These are phyloP conservation scores for Polyergus mexicanus DNA, from an alignment of 1,140 invertebrate species.

Conservation along the genomic window DNA sequence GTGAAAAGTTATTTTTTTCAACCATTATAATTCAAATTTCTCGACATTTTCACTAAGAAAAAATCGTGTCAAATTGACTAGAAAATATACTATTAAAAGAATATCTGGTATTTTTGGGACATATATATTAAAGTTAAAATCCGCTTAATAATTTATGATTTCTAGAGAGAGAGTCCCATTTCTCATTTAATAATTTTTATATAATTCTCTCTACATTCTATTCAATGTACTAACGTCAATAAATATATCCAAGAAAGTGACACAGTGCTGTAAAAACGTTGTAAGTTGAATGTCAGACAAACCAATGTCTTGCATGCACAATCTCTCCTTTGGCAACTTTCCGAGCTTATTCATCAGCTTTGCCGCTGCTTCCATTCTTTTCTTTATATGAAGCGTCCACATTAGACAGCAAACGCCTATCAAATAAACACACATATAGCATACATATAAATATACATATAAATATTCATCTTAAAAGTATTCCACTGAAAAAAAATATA, in stretches of 20 bases:
- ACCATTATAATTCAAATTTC: too few species aligned
- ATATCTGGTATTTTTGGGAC: too few species aligned
- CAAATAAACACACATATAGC: neutral
- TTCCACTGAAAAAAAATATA: neutral
- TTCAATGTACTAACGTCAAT: slow-evolving; percentile 87
- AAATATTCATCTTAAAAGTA: neutral
- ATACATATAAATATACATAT: neutral
- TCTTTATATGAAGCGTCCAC: slow-evolving; percentile 95
- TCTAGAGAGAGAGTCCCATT: neutral
- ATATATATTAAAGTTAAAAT: neutral
- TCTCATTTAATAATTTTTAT: neutral
- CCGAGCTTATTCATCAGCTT: slow-evolving; percentile 96
- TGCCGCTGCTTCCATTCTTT: slow-evolving; percentile 90
- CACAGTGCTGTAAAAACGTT: slow-evolving; percentile 90
- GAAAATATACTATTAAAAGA: too few species aligned
- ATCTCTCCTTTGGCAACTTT: slow-evolving; percentile 94
- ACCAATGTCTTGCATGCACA: slow-evolving; percentile 92
- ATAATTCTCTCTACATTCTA: neutral
- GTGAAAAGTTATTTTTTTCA: too few species aligned
- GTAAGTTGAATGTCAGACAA: slow-evolving; percentile 90
- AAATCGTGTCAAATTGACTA: too few species aligned
- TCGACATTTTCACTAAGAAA: too few species aligned
- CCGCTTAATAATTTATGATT: too few species aligned
- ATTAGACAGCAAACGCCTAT: slow-evolving; percentile 92
- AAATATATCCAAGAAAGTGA: slow-evolving; percentile 92